Conservation (phyloP, 2,797 vertebrate genomes). For the Octomys mimax region DNA sequence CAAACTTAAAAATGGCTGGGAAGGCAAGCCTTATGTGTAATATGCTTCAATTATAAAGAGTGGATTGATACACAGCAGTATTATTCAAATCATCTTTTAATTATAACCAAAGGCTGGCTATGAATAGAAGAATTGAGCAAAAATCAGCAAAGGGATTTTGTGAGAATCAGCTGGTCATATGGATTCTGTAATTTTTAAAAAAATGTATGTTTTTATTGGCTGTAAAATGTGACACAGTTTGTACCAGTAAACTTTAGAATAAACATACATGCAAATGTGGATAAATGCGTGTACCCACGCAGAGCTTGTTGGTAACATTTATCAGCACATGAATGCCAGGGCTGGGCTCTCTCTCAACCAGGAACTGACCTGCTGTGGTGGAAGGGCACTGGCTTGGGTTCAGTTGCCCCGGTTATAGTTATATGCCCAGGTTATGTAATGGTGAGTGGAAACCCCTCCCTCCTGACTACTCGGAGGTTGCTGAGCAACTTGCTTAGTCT, state of each 20-base stretch:
- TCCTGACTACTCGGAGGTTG: neutral
- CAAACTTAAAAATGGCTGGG: neutral
- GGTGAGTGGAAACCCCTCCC: no score
- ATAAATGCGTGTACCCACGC: neutral
- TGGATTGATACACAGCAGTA: neutral
- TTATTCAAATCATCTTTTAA: slow-evolving; percentile 20
- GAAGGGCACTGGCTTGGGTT: neutral
- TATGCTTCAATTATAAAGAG: neutral
- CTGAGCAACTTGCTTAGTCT: neutral
- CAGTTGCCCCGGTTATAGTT: neutral
- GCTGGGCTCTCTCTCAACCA: neutral
- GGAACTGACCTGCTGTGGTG: neutral
- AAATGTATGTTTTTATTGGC: neutral
- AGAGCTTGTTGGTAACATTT: neutral
- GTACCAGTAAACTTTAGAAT: neutral
- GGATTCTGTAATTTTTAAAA: slow-evolving; percentile 15
- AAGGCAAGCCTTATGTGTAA: neutral
- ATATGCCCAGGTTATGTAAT: no score
- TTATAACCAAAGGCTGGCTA: neutral
- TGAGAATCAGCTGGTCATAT: slow-evolving; percentile 5
- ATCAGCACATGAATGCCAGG: neutral
- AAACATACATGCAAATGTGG: neutral
- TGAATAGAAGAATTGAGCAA: neutral
- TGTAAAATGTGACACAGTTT: slow-evolving; percentile 23
- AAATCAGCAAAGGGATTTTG: slow-evolving; percentile 18